phyloP scores from a whole-genome alignment of 2,888 invertebrate species.

The Malachius bipustulatus region DNA sequence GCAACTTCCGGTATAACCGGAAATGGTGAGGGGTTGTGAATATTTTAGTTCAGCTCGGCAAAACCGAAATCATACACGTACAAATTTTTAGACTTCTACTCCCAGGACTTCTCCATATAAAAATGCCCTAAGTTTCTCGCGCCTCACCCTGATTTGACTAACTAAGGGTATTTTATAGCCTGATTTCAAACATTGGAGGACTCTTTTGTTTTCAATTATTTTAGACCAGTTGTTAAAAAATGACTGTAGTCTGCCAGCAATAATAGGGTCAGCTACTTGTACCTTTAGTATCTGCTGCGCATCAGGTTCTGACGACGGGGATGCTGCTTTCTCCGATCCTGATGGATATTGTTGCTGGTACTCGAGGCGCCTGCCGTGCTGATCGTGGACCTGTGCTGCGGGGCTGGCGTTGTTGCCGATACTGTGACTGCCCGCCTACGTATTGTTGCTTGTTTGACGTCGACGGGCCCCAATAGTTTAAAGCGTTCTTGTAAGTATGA shows the following conservation, averaged over 20 bases:
- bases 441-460: too few species aligned
- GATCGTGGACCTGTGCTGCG: neutral
- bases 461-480: neutral
- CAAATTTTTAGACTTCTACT: too few species aligned
- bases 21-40: too few species aligned
- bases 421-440: slow-evolving; percentile 2
- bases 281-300: neutral
- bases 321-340: neutral
- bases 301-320: neutral
- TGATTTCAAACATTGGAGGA: slow-evolving; percentile 13
- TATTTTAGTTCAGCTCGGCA: too few species aligned
- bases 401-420: neutral
- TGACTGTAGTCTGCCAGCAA: slow-evolving; percentile 10
- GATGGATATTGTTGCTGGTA: neutral
- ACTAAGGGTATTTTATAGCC: slow-evolving; percentile 12
- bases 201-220: slow-evolving; percentile 9
- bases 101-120: too few species aligned
- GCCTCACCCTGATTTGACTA: too few species aligned
- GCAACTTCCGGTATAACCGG: too few species aligned
- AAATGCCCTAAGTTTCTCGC: too few species aligned
- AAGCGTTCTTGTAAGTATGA: too few species aligned
- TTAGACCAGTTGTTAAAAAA: slow-evolving; percentile 7
- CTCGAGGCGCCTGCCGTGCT: neutral
- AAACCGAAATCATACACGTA: too few species aligned
- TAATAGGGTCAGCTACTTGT: neutral